Conservation (phyloP, 2,797 vertebrate species). For the Poecilia velifera region DNA sequence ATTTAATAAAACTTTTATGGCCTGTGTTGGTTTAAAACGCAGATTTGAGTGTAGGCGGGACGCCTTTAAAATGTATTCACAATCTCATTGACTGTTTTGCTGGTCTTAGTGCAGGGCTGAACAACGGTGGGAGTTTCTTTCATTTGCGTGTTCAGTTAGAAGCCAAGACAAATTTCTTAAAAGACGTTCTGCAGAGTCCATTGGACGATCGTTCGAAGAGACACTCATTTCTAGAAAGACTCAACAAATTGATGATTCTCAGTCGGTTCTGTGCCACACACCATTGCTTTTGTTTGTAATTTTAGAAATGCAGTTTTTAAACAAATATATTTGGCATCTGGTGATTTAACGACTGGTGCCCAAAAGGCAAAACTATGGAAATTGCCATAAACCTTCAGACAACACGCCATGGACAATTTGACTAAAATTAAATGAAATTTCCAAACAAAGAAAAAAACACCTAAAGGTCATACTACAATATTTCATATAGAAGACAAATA, state of each 20-base stretch:
- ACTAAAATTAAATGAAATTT: not conserved
- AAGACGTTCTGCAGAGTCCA: not conserved
- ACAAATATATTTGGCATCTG: not conserved
- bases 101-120: not conserved
- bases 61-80: constrained; percentile 13
- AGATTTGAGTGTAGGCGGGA: constrained; percentile 17
- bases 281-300: not conserved
- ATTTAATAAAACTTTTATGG: constrained; percentile 44
- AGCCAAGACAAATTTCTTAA: constrained; percentile 4
- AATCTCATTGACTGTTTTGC: not conserved
- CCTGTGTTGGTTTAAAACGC: constrained; percentile 13
- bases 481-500: not conserved
- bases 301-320: not conserved
- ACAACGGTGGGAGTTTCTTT: not conserved
- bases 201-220: not conserved
- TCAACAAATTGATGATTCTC: not conserved
- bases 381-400: not conserved
- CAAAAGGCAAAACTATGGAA: not conserved
- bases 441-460: not conserved
- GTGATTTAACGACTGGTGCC: not conserved
- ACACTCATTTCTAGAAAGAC: not conserved
- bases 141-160: not conserved
- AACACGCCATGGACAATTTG: not conserved
- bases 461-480: not conserved
- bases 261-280: not conserved